Evolutionary conservation across 2,888 invertebrate genomes (phyloP).

Genomic region (Aphrophora alni): DNA sequence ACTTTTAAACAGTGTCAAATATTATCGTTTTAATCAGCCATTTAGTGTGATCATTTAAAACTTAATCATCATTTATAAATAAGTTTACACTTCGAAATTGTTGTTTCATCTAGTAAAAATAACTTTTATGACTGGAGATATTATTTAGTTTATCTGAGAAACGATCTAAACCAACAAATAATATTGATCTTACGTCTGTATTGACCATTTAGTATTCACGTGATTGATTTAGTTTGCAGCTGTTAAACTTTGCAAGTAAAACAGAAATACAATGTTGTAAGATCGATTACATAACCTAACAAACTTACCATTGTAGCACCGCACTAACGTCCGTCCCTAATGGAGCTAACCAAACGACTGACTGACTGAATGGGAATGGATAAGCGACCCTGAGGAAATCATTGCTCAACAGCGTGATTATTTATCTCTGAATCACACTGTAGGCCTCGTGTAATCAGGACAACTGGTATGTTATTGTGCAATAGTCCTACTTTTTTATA

Average conservation of each 20-base stretch:
- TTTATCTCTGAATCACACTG: constrained; percentile 6
- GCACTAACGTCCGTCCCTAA: not conserved
- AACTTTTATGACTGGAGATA: not conserved
- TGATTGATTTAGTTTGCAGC: not conserved
- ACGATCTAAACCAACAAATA: not conserved
- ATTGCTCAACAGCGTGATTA: not conserved
- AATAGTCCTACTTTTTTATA: not conserved
- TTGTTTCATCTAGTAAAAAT: not conserved
- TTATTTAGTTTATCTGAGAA: not conserved
- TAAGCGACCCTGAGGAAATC: constrained; percentile 9
- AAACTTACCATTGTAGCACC: not conserved
- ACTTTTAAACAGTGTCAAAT: not conserved
- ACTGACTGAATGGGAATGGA: not conserved
- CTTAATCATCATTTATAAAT: not conserved
- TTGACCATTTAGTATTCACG: not conserved
- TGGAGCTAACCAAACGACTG: not conserved
- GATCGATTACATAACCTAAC: not conserved
- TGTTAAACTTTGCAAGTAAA: not conserved
- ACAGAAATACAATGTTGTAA: not conserved
- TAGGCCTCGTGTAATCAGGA: not conserved
- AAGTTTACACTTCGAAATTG: not conserved
- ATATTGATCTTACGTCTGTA: not conserved
- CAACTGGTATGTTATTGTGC: constrained; percentile 9
- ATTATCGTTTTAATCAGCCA: not conserved
- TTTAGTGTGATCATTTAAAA: not conserved